Base-by-base conservation (phyloP, 2,888 invertebrate genomes). In the Chloroclysta siterata region DNA sequence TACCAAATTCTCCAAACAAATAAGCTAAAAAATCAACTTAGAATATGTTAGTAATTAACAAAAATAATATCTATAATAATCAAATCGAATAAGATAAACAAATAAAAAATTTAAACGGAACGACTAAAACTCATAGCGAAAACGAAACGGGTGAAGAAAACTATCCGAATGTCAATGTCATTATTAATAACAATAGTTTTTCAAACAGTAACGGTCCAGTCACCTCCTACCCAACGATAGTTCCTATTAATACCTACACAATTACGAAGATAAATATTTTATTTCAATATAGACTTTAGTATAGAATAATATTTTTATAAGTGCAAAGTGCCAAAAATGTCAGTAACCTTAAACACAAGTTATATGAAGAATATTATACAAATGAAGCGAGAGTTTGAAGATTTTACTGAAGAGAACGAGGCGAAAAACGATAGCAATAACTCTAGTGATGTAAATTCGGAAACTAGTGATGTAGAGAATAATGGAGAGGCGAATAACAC, bases 171-270 rank as follows among this genome's bases (percentile, higher is more conserved):
- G 28, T 44, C 7, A 46, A 50, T 36, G 3, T 28, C 10, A 50
- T 36, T 10, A 50, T 36, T 10, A 33, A 13, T 51, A 50, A 56
- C 6, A 57, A 22, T 54, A 55, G 28, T 36, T 54, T 52, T 42
- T 64, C 59, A n/a, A 42, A 46, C 67, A 69, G 69, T 52, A 50
- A 63, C 57, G 84, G 81, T 88, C 83, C 91, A 92, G 90, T 85
- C 89, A 85, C 88, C 90, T 89, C 90, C 88, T 85, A 89, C 84
- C 92, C 92, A 93, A 93, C 93, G 93, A 93, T 92, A 93, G 93
- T 93, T 93, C 93, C 93, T 93, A 93, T 80, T 82, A 91, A 85
- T 93, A 93, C 93, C 93, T 93, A 93, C 81, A 81, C 87, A 90
- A 89, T 84, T 84, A 89, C 81, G 82, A 85, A 90, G 84, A 90